Evolutionary conservation across 1,140 invertebrate species (phyloP), one percentile per base, ranked within the genome.

Genomic region (Wasmannia auropunctata): DNA sequence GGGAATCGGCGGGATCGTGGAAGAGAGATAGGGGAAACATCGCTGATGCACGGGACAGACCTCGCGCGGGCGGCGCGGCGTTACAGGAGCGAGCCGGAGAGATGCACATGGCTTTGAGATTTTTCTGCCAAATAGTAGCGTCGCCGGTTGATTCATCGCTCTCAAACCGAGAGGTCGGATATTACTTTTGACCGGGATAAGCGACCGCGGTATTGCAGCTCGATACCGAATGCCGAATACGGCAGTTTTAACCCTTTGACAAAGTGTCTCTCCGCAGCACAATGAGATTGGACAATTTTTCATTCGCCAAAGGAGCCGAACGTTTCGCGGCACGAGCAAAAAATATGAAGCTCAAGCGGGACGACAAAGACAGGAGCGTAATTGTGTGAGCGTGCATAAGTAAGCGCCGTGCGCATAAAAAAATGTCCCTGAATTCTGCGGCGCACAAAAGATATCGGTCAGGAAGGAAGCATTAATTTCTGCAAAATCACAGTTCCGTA

Each of bases 11-110:
- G 43, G 56, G 40, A 83, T 80, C 51, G 40, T 22, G 25, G 10
- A 70, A 74, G 34, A 58, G 69, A 83, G 58, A 83, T n/a, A n/a
- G n/a, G 31, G 54, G 67, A 51, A 16, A 43, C 28, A 43, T 51
- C 62, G 56, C 34, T 46, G 80, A 85, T 74, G 40, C 86, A 56
- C 49, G 79, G 46, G 40, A 67, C n/a, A n/a, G 58, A 75, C 80
- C 34, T 65, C 58, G 46, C 37, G 40, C n/a, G n/a, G n/a, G n/a
- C n/a, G n/a, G n/a, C n/a, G n/a, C n/a, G 28, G 58, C 56, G 77
- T 63, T 60, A 51, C 62, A 49, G 10, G 22, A 51, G 16, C 22
- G 77, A 65, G 37, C 11, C 51, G 49, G 43, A 5, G 43, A 5
- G 16, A 80, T 79, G 60, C 70, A 60, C 25, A n/a, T 7, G 25